Base-by-base conservation (phyloP, 2,888 invertebrate genomes). In the Globia sparganii region DNA sequence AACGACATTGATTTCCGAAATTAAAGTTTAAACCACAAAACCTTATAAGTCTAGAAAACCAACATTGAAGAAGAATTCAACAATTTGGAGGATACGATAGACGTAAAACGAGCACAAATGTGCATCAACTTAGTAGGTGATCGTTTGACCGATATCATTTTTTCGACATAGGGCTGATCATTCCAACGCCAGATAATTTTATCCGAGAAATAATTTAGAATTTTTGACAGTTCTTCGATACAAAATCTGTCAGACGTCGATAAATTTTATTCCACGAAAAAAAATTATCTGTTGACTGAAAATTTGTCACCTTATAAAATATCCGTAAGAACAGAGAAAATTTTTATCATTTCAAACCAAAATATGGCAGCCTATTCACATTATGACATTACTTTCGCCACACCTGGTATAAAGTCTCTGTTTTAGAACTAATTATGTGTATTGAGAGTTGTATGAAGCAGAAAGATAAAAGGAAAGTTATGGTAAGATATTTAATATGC, bases 401-500 rank as follows among this genome's bases (percentile, higher is more conserved):
- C n/a, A 56, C 11, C 25, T 53, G 25, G 49, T 40, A n/a, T 40
- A 21, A n/a, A 37, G 15, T 21, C 37, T 61, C 15, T 31, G 37
- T 31, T 34, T 53, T 34, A 66, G n/a, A 58, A 28, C 18, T 37
- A 58, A 28, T 15, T 37, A 18, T 4, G 3, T 64, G 31, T n/a
- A 62, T 62, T 28, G 2, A 61, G 4, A 74, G 21, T 59, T 53
- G 74, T 40, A 43, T 43, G 11, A 78, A 80, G 25, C 21, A 46
- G 15, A 67, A 66, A 53, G 40, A 28, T 43, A 40, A 40, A 72
- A 69, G 9, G 5, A 31, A 62, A 34, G 18, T 40, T 40, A n/a
- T 34, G 31, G 8, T 31, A 18, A 61, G 9, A 68, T 13, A 61
- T 13, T 62, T 40, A 18, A n/a, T 49, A 75, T 43, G 4, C 40